Evolutionary conservation across 2,113 vertebrate species (phyloP).

Genomic region (Seriola aureovittata): DNA sequence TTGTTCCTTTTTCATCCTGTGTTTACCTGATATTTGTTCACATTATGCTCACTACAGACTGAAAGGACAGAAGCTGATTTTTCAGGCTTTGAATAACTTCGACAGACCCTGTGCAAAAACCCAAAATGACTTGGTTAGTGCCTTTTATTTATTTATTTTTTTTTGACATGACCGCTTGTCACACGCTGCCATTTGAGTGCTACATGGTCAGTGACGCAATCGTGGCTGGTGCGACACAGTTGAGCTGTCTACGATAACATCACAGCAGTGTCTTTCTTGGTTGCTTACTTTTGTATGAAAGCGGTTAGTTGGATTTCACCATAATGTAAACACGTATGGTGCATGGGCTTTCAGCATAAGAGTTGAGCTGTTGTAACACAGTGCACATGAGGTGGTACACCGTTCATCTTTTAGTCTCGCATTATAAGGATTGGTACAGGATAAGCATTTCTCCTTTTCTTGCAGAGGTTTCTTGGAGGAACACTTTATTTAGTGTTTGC

Average conservation of each 20-base stretch:
- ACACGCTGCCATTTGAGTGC: constrained; percentile 4
- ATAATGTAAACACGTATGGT: background rate
- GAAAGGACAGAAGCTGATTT: constrained; percentile 23
- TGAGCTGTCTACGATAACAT: constrained; percentile 20
- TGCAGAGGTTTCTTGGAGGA: constrained; percentile 33
- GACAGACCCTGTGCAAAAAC: constrained; percentile 14
- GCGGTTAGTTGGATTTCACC: background rate
- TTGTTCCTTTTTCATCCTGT: constrained; percentile 34
- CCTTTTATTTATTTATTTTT: constrained; percentile 1
- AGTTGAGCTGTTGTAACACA: constrained; percentile 5
- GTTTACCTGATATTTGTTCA: constrained; percentile 55
- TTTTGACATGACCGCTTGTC: constrained; percentile 28
- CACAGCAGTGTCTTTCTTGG: background rate
- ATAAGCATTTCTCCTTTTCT: background rate
- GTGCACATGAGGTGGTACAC: background rate
- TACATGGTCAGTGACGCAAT: constrained; percentile 14
- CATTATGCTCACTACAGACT: constrained; percentile 31
- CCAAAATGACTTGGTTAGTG: background rate
- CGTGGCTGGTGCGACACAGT: background rate
- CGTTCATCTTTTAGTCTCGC: constrained; percentile 10
- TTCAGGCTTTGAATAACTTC: constrained; percentile 18
- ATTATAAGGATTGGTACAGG: constrained; percentile 3
- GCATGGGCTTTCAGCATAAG: background rate
- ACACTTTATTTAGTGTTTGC: constrained; percentile 64
- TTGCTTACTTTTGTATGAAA: constrained; percentile 2